These are phyloP conservation scores for Anolis apletophallus DNA, from an alignment of 2,797 vertebrate species.

Conservation along the genomic window DNA sequence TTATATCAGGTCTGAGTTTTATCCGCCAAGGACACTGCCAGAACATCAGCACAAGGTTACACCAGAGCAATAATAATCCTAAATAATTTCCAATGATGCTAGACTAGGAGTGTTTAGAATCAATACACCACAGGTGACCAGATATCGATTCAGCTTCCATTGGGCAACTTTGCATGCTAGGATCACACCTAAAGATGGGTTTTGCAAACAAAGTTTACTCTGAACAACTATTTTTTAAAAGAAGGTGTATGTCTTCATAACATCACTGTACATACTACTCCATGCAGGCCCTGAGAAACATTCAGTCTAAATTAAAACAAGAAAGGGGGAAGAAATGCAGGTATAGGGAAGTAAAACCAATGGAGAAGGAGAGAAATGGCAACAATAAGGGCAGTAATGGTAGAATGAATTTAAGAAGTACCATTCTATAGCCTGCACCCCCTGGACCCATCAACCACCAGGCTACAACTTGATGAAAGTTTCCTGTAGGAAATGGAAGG, in stretches of 20 bases:
- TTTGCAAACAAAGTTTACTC: no score
- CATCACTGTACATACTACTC: not conserved
- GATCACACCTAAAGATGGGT: no score
- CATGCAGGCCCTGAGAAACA: not conserved
- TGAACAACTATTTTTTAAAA: not conserved
- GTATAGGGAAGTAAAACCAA: not conserved
- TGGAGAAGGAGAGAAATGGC: not conserved
- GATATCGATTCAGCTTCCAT: no score
- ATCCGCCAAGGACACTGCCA: no score
- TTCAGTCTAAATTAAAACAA: not conserved
- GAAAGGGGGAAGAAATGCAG: not conserved
- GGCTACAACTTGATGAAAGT: not conserved
- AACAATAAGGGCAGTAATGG: not conserved
- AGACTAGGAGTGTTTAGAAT: no score
- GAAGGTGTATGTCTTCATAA: not conserved
- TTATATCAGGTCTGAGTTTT: no score
- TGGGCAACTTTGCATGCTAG: no score
- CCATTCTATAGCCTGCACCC: not conserved
- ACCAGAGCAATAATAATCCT: no score
- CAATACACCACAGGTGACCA: no score
- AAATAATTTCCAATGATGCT: no score
- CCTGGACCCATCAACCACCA: not conserved
- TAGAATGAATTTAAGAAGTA: not conserved
- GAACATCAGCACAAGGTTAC: no score
- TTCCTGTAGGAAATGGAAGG: not conserved